Evolutionary conservation across 2,797 vertebrate genomes (phyloP).

Genomic region (Micromesistius poutassou): DNA sequence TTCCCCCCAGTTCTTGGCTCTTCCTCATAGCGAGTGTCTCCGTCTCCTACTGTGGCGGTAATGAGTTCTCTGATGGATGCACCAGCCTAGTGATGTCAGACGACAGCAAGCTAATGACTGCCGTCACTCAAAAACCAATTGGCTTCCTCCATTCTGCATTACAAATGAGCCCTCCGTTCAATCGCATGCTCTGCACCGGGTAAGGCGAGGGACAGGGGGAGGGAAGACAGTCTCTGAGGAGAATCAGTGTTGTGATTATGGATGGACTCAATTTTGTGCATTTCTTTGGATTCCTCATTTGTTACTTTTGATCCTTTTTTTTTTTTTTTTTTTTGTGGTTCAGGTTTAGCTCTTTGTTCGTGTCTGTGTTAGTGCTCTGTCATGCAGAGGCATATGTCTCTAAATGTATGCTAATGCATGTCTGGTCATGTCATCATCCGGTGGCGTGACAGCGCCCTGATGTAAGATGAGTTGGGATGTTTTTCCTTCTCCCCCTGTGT

Average conservation of each 20-base stretch:
- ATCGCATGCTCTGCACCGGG: not conserved
- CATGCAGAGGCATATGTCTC: not conserved
- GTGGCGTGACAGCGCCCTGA: not conserved
- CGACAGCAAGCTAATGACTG: constrained; percentile 34
- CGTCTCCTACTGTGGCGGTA: constrained; percentile 25
- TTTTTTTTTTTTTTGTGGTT: not conserved
- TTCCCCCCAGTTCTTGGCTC: not conserved
- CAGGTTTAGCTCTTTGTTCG: not conserved
- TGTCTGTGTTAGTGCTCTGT: too few relatives aligned
- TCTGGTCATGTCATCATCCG: not conserved
- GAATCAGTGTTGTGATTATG: not conserved
- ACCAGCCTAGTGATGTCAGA: constrained; percentile 29
- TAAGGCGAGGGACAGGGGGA: too few relatives aligned
- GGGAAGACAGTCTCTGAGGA: too few relatives aligned
- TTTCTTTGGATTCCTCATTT: too few relatives aligned
- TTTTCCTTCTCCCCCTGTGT: not conserved
- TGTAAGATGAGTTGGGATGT: not conserved
- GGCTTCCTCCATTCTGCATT: constrained; percentile 17
- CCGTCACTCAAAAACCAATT: constrained; percentile 33
- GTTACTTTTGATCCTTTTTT: not conserved
- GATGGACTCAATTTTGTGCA: not conserved
- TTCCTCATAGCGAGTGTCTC: constrained; percentile 1
- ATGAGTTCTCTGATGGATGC: constrained; percentile 39
- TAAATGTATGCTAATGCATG: not conserved
- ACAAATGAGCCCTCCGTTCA: constrained; percentile 20